Conservation (phyloP, 2,888 invertebrate species). For the Gandaritis pyraliata region DNA sequence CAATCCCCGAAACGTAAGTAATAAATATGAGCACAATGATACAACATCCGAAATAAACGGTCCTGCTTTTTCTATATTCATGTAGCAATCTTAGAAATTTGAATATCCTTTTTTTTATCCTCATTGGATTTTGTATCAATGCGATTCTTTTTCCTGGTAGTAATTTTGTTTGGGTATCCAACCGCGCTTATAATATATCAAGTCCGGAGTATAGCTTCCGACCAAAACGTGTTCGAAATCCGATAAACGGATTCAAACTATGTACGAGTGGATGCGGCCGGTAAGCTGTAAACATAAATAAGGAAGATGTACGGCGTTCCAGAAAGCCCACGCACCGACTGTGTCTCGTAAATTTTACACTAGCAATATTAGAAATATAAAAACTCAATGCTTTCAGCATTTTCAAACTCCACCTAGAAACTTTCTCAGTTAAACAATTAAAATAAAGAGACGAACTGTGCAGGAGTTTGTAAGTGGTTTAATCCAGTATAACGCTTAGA, state of each 20-base stretch:
- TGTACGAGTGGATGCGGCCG: constrained; percentile 73
- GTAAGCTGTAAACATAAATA: constrained; percentile 83
- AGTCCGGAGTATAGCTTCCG: constrained; percentile 67
- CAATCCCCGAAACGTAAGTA: constrained; percentile 31
- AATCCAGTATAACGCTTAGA: no score
- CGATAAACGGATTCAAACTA: constrained; percentile 82
- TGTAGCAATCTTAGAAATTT: constrained; percentile 48
- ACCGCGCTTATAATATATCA: constrained; percentile 74
- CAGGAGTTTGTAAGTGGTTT: not conserved
- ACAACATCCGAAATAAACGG: constrained; percentile 45
- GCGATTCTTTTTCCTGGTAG: constrained; percentile 57
- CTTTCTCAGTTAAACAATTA: no score
- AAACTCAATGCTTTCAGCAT: constrained; percentile 26
- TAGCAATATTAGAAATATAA: constrained; percentile 75
- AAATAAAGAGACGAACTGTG: not conserved
- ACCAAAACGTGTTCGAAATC: constrained; percentile 79
- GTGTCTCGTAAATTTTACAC: constrained; percentile 71
- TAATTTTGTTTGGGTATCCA: constrained; percentile 69
- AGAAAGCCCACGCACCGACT: constrained; percentile 78
- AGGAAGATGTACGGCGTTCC: constrained; percentile 79
- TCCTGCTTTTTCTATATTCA: constrained; percentile 49
- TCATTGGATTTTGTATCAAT: constrained; percentile 54
- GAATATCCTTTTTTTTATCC: constrained; percentile 59
- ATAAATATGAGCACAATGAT: constrained; percentile 38
- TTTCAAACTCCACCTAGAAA: no score